Evolutionary conservation across 2,888 invertebrate genomes (phyloP).

Genomic region (Torymus aiolomorphi): DNA sequence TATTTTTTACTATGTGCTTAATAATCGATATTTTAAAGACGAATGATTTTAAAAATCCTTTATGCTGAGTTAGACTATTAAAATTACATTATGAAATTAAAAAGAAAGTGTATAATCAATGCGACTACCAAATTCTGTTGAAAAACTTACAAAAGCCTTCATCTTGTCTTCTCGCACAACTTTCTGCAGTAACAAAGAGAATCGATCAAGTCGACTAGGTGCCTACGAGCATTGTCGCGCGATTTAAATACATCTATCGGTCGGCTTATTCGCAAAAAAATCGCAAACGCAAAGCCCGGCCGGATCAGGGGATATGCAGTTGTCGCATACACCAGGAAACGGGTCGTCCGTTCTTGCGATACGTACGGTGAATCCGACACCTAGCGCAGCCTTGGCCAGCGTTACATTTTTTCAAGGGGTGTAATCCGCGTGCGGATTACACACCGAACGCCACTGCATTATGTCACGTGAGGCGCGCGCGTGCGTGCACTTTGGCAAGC

Average conservation of each 20-base stretch:
- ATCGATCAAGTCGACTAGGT: slow-evolving; percentile 18
- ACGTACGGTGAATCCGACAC: too few species aligned
- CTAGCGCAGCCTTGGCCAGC: background rate
- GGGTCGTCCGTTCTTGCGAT: too few species aligned
- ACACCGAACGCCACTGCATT: background rate
- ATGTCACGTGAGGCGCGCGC: background rate
- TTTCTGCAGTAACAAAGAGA: background rate
- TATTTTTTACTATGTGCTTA: too few species aligned
- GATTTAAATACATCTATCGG: slow-evolving; percentile 50
- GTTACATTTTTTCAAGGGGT: slow-evolving; percentile 30
- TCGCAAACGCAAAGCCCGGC: too few species aligned
- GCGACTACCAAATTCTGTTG: too few species aligned
- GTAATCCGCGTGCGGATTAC: slow-evolving; percentile 47
- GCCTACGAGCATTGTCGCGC: background rate
- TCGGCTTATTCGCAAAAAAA: too few species aligned
- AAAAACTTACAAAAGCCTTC: slow-evolving; percentile 66
- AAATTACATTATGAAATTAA: too few species aligned
- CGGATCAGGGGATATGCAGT: background rate
- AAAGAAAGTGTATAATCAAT: too few species aligned
- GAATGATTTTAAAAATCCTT: too few species aligned
- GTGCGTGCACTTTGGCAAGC: slow-evolving; percentile 31
- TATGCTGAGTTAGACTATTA: too few species aligned
- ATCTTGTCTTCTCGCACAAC: slow-evolving; percentile 53
- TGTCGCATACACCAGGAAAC: background rate
- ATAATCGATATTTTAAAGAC: too few species aligned